Evolutionary conservation across 2,888 invertebrate species (phyloP), one percentile per base, ranked within the genome.

Genomic region (Thalpophila matura): DNA sequence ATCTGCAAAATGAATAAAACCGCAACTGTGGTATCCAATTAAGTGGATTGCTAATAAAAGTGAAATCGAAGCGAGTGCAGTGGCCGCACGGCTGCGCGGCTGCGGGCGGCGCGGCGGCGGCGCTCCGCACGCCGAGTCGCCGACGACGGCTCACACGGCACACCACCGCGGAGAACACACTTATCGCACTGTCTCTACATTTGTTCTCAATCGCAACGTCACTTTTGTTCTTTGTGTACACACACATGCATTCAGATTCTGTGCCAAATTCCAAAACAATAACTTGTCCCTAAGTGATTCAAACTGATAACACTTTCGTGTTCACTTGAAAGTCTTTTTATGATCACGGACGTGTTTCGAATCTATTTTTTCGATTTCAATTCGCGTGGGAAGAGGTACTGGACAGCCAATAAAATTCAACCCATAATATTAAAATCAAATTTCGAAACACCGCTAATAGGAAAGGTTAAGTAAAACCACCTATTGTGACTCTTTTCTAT

Each of bases 41-140:
- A 94, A 92, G 93, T 92, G 90, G 92, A 93, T 93, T 93, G 93
- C 93, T 94, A 94, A 94, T 94, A 94, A 94, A 94, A 94, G 94
- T 94, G 94, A 94, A 94, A 94, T 94, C 94, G 93, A 89, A 91
- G 91, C 86, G 94, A 87, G 94, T 93, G 94, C 94, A 94, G 92
- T 93, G 94, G 92, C 94, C 94, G 94, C 90, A 78, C 66, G 64
- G 47, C 63, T 63, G 62, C 59, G 60, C 78, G 78, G 69, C 75
- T 58, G 70, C 60, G 64, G 64, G 70, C 71, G 67, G n/a, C n/a
- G n/a, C n/a, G n/a, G n/a, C n/a, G n/a, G n/a, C n/a, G 57, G 78
- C 71, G 43, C 60, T 55, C 76, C 64, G 65, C 71, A 64, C 68
- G 64, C 50, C 54, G 24, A 22, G 37, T 38, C 66, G 38, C 35